A percentile compares a stretch with the other conserved stretches of the same genome.
phyloP scores from a whole-genome alignment of 2,888 invertebrate genomes.

The Dilophus febrilis region DNA sequence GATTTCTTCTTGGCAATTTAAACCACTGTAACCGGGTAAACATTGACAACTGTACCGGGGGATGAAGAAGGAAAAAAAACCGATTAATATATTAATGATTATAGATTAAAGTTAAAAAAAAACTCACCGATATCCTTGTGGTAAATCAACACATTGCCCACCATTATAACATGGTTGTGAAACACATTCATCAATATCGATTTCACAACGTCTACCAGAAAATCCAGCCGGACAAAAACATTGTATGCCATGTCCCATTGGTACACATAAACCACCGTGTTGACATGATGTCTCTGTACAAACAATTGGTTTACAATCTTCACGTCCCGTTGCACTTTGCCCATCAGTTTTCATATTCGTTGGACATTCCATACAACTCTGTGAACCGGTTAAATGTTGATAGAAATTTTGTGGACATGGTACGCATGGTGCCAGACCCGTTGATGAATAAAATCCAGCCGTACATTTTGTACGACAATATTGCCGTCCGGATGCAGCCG shows the following conservation, averaged over 20 bases:
- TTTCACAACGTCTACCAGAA: constrained; percentile 81
- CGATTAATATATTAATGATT: no score
- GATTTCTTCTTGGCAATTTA: constrained; percentile 86
- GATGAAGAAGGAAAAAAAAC: no score
- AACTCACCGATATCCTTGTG: constrained; percentile 74
- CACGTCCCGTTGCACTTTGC: constrained; percentile 60
- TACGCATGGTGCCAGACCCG: constrained; percentile 85
- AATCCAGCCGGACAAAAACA: constrained; percentile 92
- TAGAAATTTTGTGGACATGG: constrained; percentile 85
- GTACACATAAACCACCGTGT: constrained; percentile 79
- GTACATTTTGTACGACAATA: constrained; percentile 76
- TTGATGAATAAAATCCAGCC: constrained; percentile 66
- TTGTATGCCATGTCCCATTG: constrained; percentile 74
- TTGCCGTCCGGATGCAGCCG: constrained; percentile 69
- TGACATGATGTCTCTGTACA: constrained; percentile 79
- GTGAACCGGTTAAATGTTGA: constrained; percentile 70
- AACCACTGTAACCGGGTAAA: constrained; percentile 58
- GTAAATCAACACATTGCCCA: constrained; percentile 78
- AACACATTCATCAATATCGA: constrained; percentile 88
- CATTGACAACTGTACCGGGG: no score
- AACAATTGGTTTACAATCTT: constrained; percentile 73
- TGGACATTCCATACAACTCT: constrained; percentile 76
- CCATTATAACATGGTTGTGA: constrained; percentile 89
- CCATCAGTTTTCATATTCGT: constrained; percentile 75
- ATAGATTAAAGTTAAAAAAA: no score